phyloP scores from a whole-genome alignment of 2,888 invertebrate species.

The Campoplex capitator region DNA sequence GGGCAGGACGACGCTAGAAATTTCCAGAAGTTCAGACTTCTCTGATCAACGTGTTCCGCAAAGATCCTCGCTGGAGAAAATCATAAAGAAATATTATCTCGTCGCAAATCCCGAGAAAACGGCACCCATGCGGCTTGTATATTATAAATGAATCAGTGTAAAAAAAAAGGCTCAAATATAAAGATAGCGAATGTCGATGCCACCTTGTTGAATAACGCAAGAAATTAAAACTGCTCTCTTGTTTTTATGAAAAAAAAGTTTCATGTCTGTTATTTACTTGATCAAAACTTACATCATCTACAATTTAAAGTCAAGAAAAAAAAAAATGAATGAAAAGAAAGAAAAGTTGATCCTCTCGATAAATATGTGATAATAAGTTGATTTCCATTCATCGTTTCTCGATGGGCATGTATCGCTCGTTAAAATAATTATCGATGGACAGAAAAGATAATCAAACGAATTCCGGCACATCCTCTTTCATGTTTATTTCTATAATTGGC shows the following conservation, averaged over 20 bases:
- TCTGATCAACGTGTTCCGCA: constrained; percentile 28
- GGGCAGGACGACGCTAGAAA: neutral
- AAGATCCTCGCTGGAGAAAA: constrained; percentile 6
- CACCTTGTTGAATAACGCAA: no score
- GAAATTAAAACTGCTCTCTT: neutral
- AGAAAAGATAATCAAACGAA: constrained; percentile 46
- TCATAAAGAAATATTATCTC: neutral
- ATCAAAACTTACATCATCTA: neutral
- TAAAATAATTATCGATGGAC: constrained; percentile 47
- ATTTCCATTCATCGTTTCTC: constrained; percentile 44
- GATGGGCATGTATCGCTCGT: constrained; percentile 36
- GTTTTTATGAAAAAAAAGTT: neutral
- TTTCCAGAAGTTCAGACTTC: neutral
- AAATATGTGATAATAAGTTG: constrained; percentile 45
- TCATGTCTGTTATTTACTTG: neutral
- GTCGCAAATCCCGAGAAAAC: neutral
- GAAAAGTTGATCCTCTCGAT: constrained; percentile 3
- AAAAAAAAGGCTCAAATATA: no score
- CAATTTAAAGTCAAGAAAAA: neutral
- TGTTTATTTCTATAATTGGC: constrained; percentile 57
- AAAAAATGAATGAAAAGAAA: neutral
- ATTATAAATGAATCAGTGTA: no score
- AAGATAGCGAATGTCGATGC: no score
- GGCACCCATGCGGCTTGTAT: no score
- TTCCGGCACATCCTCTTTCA: constrained; percentile 54